A percentile compares a stretch with the other conserved stretches of the same genome.
Evolutionary conservation across 2,797 vertebrate species (phyloP).

Genomic region (Pseudochirops corinnae): DNA sequence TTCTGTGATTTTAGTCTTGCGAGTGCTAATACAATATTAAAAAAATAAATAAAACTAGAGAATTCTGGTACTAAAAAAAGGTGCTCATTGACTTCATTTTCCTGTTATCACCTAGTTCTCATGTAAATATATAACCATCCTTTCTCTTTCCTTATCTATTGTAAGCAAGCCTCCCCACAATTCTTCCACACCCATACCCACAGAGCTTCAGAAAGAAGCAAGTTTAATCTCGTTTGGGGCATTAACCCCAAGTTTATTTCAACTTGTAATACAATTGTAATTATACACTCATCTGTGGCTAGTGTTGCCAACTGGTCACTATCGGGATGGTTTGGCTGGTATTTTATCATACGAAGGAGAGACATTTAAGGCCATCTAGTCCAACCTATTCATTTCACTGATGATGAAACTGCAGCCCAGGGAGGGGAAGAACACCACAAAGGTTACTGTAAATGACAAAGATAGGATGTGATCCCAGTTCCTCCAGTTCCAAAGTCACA

Average conservation of each 20-base stretch:
- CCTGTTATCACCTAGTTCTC: conserved; percentile 49
- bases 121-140: conserved; percentile 16
- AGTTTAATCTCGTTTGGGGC: conserved; percentile 20
- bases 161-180: conserved; percentile 31
- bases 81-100: not conserved
- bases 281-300: not conserved
- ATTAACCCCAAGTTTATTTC: not conserved
- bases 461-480: not conserved
- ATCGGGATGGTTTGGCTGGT: not conserved
- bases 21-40: not conserved
- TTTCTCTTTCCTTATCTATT: conserved; percentile 56
- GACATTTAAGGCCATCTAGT: not conserved
- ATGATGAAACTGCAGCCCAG: not conserved
- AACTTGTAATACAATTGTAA: not conserved
- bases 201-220: not conserved
- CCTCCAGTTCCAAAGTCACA: not conserved
- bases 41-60: not conserved
- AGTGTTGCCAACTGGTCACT: not conserved
- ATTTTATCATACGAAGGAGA: not conserved
- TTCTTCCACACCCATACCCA: not conserved
- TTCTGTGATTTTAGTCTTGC: conserved; percentile 28
- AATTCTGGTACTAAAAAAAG: not conserved
- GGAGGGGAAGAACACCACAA: not conserved
- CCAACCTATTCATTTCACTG: not conserved
- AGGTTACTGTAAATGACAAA: not conserved